Evolutionary conservation across 2,888 invertebrate genomes (phyloP).

Genomic region (Meteorus cinctellus): DNA sequence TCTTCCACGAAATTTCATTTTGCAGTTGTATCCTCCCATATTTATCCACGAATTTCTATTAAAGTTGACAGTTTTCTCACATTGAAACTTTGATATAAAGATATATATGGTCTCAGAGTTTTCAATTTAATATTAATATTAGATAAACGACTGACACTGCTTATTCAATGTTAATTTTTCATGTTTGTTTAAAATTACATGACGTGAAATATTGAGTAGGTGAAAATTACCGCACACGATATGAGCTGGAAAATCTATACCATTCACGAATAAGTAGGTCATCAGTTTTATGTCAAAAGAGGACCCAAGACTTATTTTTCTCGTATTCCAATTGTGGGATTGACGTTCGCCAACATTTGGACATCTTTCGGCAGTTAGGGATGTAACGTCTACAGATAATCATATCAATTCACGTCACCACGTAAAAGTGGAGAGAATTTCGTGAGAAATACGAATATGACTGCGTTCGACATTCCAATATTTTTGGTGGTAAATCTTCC

Average conservation of each 20-base stretch:
- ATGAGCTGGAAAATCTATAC: too few relatives aligned
- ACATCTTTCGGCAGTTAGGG: neutral
- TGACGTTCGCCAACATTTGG: neutral
- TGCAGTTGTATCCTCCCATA: neutral
- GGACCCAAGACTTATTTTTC: neutral
- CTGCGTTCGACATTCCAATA: too few relatives aligned
- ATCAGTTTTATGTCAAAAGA: neutral
- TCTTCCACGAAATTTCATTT: slow-evolving; percentile 29
- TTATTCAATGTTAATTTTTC: too few relatives aligned
- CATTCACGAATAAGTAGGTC: neutral
- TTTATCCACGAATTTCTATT: neutral
- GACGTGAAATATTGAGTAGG: too few relatives aligned
- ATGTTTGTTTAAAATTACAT: too few relatives aligned
- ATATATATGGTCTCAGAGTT: too few relatives aligned
- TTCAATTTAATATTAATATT: too few relatives aligned
- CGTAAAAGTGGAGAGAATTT: neutral
- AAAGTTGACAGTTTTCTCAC: neutral
- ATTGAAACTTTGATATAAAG: too few relatives aligned
- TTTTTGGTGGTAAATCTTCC: too few relatives aligned
- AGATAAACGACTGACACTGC: too few relatives aligned
- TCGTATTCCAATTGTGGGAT: neutral
- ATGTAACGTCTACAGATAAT: neutral
- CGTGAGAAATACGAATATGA: too few relatives aligned
- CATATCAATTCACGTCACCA: neutral
- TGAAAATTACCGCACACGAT: too few relatives aligned